These are phyloP conservation scores for Malacoctenus gilli DNA, from an alignment of 2,797 vertebrate genomes.

Conservation along the genomic window DNA sequence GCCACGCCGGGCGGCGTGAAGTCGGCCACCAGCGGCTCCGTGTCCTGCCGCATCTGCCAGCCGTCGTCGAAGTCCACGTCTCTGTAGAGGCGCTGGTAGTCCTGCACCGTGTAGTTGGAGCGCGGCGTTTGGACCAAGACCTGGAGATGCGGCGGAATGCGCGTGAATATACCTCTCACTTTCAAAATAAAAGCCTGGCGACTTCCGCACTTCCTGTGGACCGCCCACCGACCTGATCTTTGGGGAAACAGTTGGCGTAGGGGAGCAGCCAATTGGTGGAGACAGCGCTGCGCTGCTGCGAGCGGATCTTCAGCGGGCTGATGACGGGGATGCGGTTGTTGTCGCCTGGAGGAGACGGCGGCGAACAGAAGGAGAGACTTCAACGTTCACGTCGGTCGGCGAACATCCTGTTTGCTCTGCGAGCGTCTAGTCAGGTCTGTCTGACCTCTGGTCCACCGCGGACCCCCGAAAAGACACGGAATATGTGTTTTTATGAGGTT, in stretches of 20 bases:
- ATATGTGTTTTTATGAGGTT: no score
- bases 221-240: constrained; percentile 75
- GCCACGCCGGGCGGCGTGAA: constrained; percentile 86
- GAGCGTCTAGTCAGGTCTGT: no score
- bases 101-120: constrained; percentile 89
- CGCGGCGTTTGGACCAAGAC: constrained; percentile 87
- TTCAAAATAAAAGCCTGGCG: no score
- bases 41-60: constrained; percentile 93
- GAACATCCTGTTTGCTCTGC: no score
- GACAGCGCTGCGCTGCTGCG: constrained; percentile 92
- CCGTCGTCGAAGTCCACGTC: constrained; percentile 91
- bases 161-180: no score
- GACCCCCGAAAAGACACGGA: no score
- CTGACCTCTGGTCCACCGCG: no score
- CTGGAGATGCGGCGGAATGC: constrained; percentile 27
- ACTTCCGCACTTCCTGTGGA: no score
- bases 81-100: constrained; percentile 87
- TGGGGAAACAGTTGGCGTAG: constrained; percentile 88
- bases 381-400: no score
- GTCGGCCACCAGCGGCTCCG: constrained; percentile 83
- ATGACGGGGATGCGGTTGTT: constrained; percentile 95
- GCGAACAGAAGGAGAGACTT: no score
- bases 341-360: constrained; percentile 89
- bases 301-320: constrained; percentile 90
- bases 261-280: constrained; percentile 94